phyloP scores from a whole-genome alignment of 2,797 vertebrate species.

The Falco peregrinus region DNA sequence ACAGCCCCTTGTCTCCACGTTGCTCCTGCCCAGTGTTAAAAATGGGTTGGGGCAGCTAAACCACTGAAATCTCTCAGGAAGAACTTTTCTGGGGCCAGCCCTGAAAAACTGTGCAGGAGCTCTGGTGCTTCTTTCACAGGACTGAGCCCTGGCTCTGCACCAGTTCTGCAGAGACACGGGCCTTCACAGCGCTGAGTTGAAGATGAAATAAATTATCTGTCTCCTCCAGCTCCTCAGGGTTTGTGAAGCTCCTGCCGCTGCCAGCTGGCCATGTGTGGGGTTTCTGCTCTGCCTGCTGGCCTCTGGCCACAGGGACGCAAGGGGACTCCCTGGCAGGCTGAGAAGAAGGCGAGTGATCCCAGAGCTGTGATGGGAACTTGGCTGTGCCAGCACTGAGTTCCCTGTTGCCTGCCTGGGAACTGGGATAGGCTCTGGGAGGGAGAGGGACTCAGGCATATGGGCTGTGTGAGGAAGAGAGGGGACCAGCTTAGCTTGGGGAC shows the following conservation, averaged over 20 bases:
- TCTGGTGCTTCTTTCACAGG: neutral
- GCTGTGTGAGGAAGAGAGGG: neutral
- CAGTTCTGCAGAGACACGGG: neutral
- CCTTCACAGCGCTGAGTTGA: rapidly evolving
- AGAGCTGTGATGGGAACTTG: neutral
- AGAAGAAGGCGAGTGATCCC: neutral
- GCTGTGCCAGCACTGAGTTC: neutral
- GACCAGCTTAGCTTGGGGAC: neutral
- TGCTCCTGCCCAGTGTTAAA: neutral
- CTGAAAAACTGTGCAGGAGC: neutral
- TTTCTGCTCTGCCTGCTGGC: neutral
- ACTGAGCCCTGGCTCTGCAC: neutral
- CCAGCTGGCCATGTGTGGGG: neutral
- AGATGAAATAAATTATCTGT: neutral
- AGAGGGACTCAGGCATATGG: neutral
- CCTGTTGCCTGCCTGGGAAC: neutral
- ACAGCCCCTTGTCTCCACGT: rapidly evolving
- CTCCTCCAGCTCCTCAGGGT: rapidly evolving
- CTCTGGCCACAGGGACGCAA: neutral
- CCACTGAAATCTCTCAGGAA: neutral
- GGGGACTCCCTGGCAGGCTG: neutral
- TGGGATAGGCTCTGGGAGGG: neutral
- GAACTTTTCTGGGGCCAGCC: neutral
- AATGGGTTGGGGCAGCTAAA: neutral
- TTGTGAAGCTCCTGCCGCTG: neutral